phyloP scores from a whole-genome alignment of 2,113 vertebrate species.

The Cyanoliseus patagonus region DNA sequence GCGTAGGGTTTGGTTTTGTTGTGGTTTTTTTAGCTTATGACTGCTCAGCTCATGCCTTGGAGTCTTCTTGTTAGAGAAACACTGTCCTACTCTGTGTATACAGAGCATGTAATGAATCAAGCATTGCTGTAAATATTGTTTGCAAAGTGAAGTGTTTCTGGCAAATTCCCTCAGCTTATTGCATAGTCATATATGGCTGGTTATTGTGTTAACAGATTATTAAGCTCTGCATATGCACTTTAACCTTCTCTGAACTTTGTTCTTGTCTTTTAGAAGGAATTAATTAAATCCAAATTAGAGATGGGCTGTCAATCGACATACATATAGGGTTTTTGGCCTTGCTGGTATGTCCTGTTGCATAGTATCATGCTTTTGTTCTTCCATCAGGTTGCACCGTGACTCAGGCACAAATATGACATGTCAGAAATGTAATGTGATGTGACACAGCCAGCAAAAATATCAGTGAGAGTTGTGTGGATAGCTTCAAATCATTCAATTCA shows the following conservation, averaged over 20 bases:
- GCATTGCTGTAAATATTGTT: conserved; percentile 11
- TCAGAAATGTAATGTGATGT: conserved; percentile 33
- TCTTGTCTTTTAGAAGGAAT: conserved; percentile 26
- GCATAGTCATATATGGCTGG: neutral
- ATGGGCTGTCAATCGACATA: conserved; percentile 2
- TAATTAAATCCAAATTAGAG: conserved; percentile 25
- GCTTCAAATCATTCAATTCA: conserved; percentile 12
- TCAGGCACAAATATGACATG: neutral
- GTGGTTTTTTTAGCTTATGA: neutral
- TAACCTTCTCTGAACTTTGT: conserved; percentile 22
- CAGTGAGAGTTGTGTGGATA: neutral
- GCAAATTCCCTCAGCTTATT: conserved; percentile 5
- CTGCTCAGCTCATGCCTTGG: neutral
- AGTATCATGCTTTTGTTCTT: conserved; percentile 12
- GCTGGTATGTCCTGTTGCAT: neutral
- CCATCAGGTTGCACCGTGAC: conserved; percentile 20
- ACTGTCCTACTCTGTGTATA: neutral
- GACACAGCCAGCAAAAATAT: conserved; percentile 37
- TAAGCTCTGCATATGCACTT: conserved; percentile 1
- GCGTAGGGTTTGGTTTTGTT: neutral
- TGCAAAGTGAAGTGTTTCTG: conserved; percentile 30
- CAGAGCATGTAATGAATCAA: neutral
- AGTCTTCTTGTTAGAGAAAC: neutral
- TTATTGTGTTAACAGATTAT: conserved; percentile 33
- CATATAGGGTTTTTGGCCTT: neutral